Base-by-base conservation (phyloP, 2,113 vertebrate species). In the Lota lota region DNA sequence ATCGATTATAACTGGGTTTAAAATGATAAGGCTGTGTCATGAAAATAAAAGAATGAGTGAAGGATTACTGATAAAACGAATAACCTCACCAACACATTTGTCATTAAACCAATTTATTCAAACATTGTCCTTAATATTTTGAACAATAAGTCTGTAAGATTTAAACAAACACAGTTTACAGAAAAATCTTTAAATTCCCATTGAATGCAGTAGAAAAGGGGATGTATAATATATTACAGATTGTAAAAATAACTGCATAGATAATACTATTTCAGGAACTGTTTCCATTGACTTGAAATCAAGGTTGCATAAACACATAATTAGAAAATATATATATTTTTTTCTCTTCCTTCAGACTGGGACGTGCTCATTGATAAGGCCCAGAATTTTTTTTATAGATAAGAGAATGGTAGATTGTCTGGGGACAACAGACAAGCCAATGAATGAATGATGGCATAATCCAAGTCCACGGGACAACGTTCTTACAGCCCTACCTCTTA, bases 171-270 rank as follows among this genome's bases (percentile, higher is more conserved):
- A 18, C 10, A 47, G 8, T 47, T 47, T 64, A 69, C 79, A 74
- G 18, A 70, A 67, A 82, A 83, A 59, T 68, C 36, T 16, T 63
- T 64, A 60, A 62, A 73, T 64, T 68, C 72, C 70, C 64, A 59
- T 66, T 82, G 78, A 67, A 83, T 82, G 83, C 77, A 73, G 81
- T 88, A 86, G 72, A 88, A 91, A 88, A 86, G 64, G 84, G 68
- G 28, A 67, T 74, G 28, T 33, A 77, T 68, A 78, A 80, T 33
- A 83, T 71, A 72, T 78, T 33, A 84, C 63, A 76, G 70, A 72
- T 77, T 71, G 54, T 33, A 21, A 61, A 64, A 80, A 85, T 36
- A 78, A 81, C 76, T 91, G 85, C 89, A 90, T 87, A 87, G 83
- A 70, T 76, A 33, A 33, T 33, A 33, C 4, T 33, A 33, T 33